Evolutionary conservation across 2,888 invertebrate species (phyloP).

Genomic region (Dichetophora obliterata): DNA sequence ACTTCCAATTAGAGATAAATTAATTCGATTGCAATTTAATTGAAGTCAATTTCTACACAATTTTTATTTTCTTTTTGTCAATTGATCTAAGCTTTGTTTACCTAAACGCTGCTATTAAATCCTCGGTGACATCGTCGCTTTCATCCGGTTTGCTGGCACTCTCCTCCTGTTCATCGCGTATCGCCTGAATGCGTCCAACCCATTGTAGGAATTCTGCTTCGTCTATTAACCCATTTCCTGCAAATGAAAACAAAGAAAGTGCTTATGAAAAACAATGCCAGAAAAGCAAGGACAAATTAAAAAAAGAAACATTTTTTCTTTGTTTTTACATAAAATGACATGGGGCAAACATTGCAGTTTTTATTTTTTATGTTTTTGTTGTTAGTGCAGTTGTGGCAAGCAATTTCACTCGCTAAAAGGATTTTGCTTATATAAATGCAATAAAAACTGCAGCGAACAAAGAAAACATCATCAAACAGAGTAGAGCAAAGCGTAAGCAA

Average conservation of each 20-base stretch:
- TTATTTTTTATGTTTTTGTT: too few species aligned
- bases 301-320: background rate
- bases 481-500: too few species aligned
- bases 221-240: slow-evolving; percentile 82
- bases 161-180: slow-evolving; percentile 75
- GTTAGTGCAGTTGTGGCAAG: too few species aligned
- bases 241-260: slow-evolving; percentile 44
- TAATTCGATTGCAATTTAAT: too few species aligned
- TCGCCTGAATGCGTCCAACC: slow-evolving; percentile 80
- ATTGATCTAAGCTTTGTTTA: slow-evolving; percentile 56
- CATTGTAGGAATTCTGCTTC: slow-evolving; percentile 84
- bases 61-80: too few species aligned
- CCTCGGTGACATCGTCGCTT: slow-evolving; percentile 79
- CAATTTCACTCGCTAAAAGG: too few species aligned
- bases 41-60: too few species aligned
- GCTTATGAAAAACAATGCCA: background rate
- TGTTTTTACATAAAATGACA: background rate
- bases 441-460: too few species aligned
- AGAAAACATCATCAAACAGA: too few species aligned
- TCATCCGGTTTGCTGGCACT: slow-evolving; percentile 68
- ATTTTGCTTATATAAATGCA: too few species aligned
- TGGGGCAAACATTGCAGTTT: background rate
- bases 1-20: too few species aligned
- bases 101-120: slow-evolving; percentile 88
- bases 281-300: background rate